Evolutionary conservation across 1,140 invertebrate genomes (phyloP).

Genomic region (Cyclina sinensis): DNA sequence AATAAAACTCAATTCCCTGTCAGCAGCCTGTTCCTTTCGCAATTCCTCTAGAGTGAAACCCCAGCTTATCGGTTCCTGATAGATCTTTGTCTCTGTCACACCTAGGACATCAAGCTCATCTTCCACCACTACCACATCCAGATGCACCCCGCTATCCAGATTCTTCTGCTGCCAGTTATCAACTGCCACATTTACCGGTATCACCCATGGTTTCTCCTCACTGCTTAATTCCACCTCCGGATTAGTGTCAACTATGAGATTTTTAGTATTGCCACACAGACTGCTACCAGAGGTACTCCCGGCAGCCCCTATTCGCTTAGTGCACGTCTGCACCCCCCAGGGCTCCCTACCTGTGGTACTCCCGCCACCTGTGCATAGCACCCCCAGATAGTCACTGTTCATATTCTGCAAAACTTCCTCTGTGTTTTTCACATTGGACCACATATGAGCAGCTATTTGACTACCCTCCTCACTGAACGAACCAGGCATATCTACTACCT

Average conservation of each 20-base stretch:
- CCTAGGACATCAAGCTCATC: background rate
- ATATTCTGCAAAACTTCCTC: background rate
- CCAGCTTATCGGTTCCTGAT: background rate
- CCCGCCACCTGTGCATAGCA: background rate
- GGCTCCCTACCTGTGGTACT: no score
- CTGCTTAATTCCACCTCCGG: background rate
- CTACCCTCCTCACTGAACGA: no score
- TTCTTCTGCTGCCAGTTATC: background rate
- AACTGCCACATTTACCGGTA: no score
- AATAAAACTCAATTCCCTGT: background rate
- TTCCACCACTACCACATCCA: background rate
- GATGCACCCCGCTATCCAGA: background rate
- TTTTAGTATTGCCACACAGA: no score
- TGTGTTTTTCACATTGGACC: no score
- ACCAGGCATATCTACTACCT: background rate
- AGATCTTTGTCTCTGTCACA: background rate
- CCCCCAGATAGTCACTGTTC: background rate
- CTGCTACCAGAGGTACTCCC: background rate
- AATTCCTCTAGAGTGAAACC: background rate
- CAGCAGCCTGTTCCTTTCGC: background rate
- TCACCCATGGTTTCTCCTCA: conserved; percentile 4
- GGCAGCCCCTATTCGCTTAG: background rate
- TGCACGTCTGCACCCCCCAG: background rate
- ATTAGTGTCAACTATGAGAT: no score
- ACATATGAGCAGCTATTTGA: no score